A percentile compares a stretch with the other conserved stretches of the same genome.
Conservation (phyloP, 2,113 vertebrate genomes). For the Dolichotis patagonum region DNA sequence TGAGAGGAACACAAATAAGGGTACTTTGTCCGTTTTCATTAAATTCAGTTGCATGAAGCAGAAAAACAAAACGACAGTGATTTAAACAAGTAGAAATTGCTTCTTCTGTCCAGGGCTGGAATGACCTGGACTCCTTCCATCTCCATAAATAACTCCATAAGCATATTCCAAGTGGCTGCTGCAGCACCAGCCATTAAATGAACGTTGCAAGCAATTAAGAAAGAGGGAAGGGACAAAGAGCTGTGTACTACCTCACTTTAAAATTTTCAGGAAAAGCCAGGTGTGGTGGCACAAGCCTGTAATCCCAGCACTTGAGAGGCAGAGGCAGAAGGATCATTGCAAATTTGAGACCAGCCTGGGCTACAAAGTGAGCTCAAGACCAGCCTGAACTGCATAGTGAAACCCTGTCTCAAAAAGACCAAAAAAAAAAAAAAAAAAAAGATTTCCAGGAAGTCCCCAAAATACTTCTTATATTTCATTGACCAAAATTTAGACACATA, state of each 20-base stretch:
- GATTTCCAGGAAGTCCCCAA: neutral
- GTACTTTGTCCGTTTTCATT: neutral
- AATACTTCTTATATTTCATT: neutral
- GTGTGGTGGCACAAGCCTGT: no score
- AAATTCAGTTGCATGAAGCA: conserved; percentile 13
- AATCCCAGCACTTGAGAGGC: no score
- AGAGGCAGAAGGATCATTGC: no score
- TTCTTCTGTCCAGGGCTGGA: neutral
- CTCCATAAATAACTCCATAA: neutral
- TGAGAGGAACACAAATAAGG: neutral
- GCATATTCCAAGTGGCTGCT: neutral
- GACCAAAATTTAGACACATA: neutral
- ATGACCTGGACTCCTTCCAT: neutral
- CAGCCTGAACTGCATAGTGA: no score
- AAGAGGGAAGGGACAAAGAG: neutral
- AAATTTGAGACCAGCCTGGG: no score
- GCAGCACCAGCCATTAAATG: neutral
- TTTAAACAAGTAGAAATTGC: neutral
- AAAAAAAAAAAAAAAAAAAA: no score
- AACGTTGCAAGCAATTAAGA: neutral
- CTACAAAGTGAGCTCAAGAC: no score
- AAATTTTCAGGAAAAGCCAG: neutral
- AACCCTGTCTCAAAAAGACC: no score
- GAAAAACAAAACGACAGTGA: neutral
- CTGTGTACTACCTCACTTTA: neutral